Percentiles rank a stretch among this genome's conserved stretches.
These are phyloP conservation scores for Neolamprologus fasciatus DNA, from an alignment of 2,113 vertebrate species.

Conservation along the genomic window DNA sequence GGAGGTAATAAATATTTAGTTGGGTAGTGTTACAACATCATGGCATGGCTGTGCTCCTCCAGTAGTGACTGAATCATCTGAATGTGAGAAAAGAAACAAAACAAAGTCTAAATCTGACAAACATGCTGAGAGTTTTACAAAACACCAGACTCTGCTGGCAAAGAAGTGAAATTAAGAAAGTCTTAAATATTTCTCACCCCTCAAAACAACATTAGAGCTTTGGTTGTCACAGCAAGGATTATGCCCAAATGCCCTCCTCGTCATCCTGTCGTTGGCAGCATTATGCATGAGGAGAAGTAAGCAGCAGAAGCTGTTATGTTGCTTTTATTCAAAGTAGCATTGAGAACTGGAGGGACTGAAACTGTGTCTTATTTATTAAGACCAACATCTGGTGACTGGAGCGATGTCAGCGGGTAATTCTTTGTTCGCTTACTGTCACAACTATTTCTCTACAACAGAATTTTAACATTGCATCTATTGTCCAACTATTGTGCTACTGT, in stretches of 20 bases:
- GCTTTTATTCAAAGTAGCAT: neutral
- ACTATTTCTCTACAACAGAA: neutral
- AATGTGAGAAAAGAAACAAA: neutral
- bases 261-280: slow-evolving; percentile 82
- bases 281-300: slow-evolving; percentile 67
- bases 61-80: slow-evolving; percentile 91
- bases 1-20: slow-evolving; percentile 85
- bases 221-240: slow-evolving; percentile 83
- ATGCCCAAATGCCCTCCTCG: slow-evolving; percentile 99
- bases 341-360: neutral
- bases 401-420: neutral
- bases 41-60: slow-evolving; percentile 89
- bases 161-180: neutral
- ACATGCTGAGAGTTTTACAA: neutral
- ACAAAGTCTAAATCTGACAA: neutral
- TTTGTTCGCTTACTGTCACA: neutral
- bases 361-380: neutral
- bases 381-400: neutral
- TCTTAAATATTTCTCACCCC: slow-evolving; percentile 77
- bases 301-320: slow-evolving; percentile 39
- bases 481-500: neutral
- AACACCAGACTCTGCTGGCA: neutral
- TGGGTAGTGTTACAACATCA: slow-evolving; percentile 87
- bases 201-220: slow-evolving; percentile 92
- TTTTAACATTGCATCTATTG: neutral